Base-by-base conservation (phyloP, 1,140 invertebrate species). In the Zaprionus davidi region DNA sequence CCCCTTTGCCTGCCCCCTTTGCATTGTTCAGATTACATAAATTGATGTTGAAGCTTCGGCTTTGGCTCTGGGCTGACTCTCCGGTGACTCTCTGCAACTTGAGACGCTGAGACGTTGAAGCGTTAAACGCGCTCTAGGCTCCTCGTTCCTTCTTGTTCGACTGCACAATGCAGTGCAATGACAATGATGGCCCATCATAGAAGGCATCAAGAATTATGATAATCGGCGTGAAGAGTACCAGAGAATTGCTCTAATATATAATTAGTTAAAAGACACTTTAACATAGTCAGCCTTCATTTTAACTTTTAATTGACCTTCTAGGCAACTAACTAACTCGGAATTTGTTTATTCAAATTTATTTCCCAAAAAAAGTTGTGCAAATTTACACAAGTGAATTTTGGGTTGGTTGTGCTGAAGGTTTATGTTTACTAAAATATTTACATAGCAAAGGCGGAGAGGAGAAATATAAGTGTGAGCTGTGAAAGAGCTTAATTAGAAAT, bases 1-100 rank as follows among this genome's bases (percentile, higher is more conserved):
- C 22, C 13, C 9, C 11, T 36, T 17, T 17, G 11, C 20, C 6
- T n/a, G 6, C 11, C 22, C 13, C 31, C 31, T 34, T 34, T 71
- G 72, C 64, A 73, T 72, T 87, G 83, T 76, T 75, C 85, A 81
- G 84, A 90, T 90, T 88, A 88, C 85, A 88, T 88, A 88, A 88
- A 88, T 88, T 88, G 84, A 90, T 88, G 84, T 69, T 76, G 84
- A 88, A 78, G 84, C 84, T 51, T 36, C 44, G 20, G 46, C 46
- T 20, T 13, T 12, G 46, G 20, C 59, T 81, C 70, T 70, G 73
- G 68, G 53, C 31, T 34, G 31, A 34, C 31, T 34, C 58, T 88
- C 11, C 15, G 53, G 9, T 34, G 31, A 34, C 31, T 34, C 58
- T 88, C 11, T 20, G 41, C 67, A 56, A 56, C 31, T 36, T 67